Conservation (phyloP, 2,888 invertebrate genomes). For the Hirtodrosophila cameraria region DNA sequence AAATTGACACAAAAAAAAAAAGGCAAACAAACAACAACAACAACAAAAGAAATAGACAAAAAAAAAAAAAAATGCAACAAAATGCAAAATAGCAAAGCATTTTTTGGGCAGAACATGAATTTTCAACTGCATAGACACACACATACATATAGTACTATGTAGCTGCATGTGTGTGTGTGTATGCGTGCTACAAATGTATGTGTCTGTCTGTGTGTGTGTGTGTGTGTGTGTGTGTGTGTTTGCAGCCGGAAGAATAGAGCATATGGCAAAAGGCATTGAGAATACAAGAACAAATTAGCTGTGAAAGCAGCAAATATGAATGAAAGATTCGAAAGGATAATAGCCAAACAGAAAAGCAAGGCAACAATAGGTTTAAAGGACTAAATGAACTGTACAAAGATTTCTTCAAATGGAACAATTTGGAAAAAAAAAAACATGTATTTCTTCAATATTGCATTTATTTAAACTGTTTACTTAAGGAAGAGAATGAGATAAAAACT, state of each 20-base stretch:
- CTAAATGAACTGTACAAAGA: conserved; percentile 40
- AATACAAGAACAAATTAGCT: conserved; percentile 2
- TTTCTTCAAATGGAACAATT: neutral
- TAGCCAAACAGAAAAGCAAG: too few species aligned
- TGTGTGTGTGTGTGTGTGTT: conserved; percentile 17
- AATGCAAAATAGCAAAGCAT: conserved; percentile 66
- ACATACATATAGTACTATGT: too few species aligned
- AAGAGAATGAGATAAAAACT: too few species aligned
- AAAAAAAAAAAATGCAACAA: conserved; percentile 43
- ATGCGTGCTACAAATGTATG: neutral
- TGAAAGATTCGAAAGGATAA: too few species aligned
- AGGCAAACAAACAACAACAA: conserved; percentile 8
- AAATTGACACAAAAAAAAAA: conserved; percentile 64
- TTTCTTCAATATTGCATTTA: too few species aligned
- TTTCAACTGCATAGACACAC: conserved; percentile 39
- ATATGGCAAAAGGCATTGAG: conserved; percentile 45
- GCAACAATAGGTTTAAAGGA: too few species aligned
- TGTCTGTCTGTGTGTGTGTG: neutral
- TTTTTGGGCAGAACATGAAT: conserved; percentile 40
- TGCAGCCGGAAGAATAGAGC: conserved; percentile 39
- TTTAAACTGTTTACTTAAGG: too few species aligned
- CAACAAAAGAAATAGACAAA: conserved; percentile 15
- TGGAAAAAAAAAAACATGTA: neutral
- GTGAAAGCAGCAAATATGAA: too few species aligned
- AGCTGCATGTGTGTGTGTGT: conserved; percentile 16